A percentile compares a stretch with the other conserved stretches of the same genome.
Evolutionary conservation across 2,113 vertebrate species (phyloP).

Genomic region (Chrysemys picta): DNA sequence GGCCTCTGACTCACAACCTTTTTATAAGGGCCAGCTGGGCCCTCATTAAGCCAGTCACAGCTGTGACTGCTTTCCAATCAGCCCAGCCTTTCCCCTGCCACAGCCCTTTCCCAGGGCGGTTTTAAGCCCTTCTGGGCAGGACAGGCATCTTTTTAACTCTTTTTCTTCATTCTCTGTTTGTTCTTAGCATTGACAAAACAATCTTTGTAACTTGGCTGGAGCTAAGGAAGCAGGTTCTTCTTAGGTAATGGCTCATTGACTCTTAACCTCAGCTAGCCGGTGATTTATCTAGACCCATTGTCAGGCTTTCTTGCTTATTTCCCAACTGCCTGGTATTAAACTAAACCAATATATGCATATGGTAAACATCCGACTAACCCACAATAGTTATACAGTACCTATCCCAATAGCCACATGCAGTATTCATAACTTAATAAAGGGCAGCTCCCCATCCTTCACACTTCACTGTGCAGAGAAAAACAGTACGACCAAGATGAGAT

Average conservation of each 20-base stretch:
- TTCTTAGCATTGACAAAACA: background rate
- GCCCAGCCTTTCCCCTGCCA: no score
- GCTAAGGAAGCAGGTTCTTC: background rate
- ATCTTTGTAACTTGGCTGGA: background rate
- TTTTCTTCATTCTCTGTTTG: background rate
- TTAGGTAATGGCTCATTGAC: background rate
- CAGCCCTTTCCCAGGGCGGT: no score
- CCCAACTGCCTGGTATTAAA: background rate
- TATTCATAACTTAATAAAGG: background rate
- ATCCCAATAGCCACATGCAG: background rate
- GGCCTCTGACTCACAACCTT: no score
- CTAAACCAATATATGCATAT: background rate
- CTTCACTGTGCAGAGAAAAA: background rate
- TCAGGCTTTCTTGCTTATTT: background rate
- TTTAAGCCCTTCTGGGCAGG: no score
- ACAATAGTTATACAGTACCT: background rate
- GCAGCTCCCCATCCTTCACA: background rate
- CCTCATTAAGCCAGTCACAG: no score
- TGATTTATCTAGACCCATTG: background rate
- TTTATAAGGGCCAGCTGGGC: no score
- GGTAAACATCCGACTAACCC: no score
- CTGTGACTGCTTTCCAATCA: no score
- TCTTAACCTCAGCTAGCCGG: background rate
- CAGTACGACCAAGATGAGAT: background rate
- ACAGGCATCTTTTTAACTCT: no score